Evolutionary conservation across 2,888 invertebrate genomes (phyloP).

Genomic region (Yponomeuta plumbellus): DNA sequence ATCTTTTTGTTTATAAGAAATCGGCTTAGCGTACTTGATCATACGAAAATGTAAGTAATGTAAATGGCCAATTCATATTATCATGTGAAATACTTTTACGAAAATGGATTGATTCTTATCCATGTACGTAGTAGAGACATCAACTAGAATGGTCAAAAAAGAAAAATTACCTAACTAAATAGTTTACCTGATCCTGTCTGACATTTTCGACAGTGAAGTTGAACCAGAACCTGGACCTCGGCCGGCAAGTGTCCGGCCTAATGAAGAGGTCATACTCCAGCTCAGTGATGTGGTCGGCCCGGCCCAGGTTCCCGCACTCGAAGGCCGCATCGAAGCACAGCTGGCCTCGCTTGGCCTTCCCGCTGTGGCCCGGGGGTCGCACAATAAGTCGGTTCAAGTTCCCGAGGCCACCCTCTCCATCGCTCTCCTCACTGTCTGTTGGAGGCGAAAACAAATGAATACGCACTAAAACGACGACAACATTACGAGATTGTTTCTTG

Average conservation of each 20-base stretch:
- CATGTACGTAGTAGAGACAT: too few relatives aligned
- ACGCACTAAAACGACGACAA: too few relatives aligned
- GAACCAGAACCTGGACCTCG: slow-evolving; percentile 95
- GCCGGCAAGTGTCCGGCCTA: slow-evolving; percentile 97
- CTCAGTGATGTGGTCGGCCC: slow-evolving; percentile 94
- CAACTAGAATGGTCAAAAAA: too few relatives aligned
- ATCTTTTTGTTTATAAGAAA: background rate
- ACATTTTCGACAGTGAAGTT: slow-evolving; percentile 99
- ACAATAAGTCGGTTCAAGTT: slow-evolving; percentile 93
- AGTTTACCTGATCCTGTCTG: slow-evolving; percentile 87
- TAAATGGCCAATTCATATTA: too few relatives aligned
- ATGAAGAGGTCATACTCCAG: slow-evolving; percentile 97
- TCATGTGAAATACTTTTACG: too few relatives aligned
- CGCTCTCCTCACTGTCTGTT: slow-evolving; percentile 92
- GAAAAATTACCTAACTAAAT: too few relatives aligned
- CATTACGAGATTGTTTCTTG: too few relatives aligned
- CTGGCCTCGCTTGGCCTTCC: slow-evolving; percentile 97
- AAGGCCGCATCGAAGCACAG: slow-evolving; percentile 98
- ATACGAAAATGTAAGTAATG: too few relatives aligned
- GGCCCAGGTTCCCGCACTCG: slow-evolving; percentile 97
- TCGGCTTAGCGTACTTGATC: too few relatives aligned
- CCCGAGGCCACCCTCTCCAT: slow-evolving; percentile 94
- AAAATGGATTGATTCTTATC: too few relatives aligned
- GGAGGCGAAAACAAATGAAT: background rate
- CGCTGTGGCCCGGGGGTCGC: slow-evolving; percentile 93